A percentile compares a stretch with the other conserved stretches of the same genome.
phyloP scores from a whole-genome alignment of 2,113 vertebrate species.

The Athene cunicularia region DNA sequence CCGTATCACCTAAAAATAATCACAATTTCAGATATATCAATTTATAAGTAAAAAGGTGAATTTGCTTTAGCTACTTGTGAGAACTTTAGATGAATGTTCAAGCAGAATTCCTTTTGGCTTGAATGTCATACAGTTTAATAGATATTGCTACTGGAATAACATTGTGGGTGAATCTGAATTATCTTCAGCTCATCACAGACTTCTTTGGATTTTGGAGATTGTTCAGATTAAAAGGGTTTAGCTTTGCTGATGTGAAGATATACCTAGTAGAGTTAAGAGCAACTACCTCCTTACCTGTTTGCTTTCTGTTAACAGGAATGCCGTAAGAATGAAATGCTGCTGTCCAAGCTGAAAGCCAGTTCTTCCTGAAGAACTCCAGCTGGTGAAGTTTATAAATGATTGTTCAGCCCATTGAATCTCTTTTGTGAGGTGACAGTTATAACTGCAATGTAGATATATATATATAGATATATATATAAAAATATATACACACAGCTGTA shows the following conservation, averaged over 20 bases:
- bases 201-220: neutral
- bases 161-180: neutral
- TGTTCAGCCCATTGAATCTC: slow-evolving; percentile 17
- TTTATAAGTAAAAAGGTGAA: neutral
- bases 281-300: neutral
- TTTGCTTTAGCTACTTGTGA: neutral
- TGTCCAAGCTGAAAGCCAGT: slow-evolving; percentile 87
- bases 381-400: neutral
- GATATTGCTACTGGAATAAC: neutral
- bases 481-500: slow-evolving; percentile 18
- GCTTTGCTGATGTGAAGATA: neutral
- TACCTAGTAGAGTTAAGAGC: neutral
- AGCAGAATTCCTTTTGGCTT: neutral
- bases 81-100: neutral
- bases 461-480: neutral
- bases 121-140: neutral
- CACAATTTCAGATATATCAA: neutral
- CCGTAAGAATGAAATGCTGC: slow-evolving; percentile 91
- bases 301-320: slow-evolving; percentile 82
- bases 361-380: slow-evolving; percentile 69
- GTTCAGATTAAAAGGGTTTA: neutral
- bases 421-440: slow-evolving; percentile 48
- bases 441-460: slow-evolving; percentile 20
- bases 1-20: neutral
- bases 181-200: neutral